Evolutionary conservation across 1,140 invertebrate genomes (phyloP), one percentile per base, ranked within the genome.

Genomic region (Thaumetopoea pityocampa): DNA sequence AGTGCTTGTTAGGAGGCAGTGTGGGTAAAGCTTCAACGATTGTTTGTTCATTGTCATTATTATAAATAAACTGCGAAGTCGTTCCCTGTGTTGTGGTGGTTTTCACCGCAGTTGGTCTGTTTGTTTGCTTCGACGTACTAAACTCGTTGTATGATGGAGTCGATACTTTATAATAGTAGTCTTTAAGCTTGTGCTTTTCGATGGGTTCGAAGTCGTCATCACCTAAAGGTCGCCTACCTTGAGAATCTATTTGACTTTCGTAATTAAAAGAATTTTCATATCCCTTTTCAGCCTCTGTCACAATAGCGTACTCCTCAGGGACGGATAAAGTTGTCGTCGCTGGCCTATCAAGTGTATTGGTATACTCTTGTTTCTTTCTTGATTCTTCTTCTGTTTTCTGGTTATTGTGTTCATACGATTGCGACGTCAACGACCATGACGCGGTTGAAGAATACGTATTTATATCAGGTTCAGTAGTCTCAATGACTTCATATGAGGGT

Each of bases 401-500:
- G 38, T 67, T 61, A 14, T 60, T 64, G 11, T 65, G 44, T 4
- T 50, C 48, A 10, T 74, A 61, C 4, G 67, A 34, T 29, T 58
- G 50, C 3, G 67, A 61, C 1, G 67, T 71, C 11, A 62, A 48
- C 4, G 61, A 37, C 77, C 77, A 81, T 5, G 58, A 38, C 8
- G 49, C 42, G 3, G 61, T 55, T 5, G 76, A 65, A 1, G 72
- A 53, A 16, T 70, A 63, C 2, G 72, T 68, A n/a, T 51, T 58
- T 5, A 57, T 27, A 23, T 73, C 74, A 23, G 48, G 12, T 3
- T 74, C 70, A 7, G 73, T 72, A 35, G 67, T 74, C 53, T 86
- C 85, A 4, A 74, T 74, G 0, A 86, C 85, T 61, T 85, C 85
- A 32, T 86, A 86, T 8, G 73, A 61, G 8, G 73, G 67, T 27